Evolutionary conservation across 2,888 invertebrate species (phyloP).

Genomic region (Cryptocheilus praepositus): DNA sequence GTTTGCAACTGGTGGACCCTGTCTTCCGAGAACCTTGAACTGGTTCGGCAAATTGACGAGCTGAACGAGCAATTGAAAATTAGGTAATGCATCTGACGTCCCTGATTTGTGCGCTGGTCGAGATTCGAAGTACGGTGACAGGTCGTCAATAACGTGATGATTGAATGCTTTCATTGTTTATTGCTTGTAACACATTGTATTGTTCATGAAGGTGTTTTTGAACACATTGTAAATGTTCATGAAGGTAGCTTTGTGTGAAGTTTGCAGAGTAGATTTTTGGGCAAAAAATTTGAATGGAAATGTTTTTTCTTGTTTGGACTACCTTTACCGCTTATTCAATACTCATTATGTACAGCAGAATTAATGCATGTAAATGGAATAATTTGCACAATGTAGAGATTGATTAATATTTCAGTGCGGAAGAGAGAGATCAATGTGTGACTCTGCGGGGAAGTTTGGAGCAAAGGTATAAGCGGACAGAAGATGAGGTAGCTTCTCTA

Average conservation of each 20-base stretch:
- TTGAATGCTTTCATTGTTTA: too few relatives aligned
- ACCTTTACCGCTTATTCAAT: too few relatives aligned
- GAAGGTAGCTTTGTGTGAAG: too few relatives aligned
- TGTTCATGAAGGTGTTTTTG: too few relatives aligned
- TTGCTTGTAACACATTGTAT: too few relatives aligned
- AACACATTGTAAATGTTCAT: too few relatives aligned
- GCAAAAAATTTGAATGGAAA: background rate
- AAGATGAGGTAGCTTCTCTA: slow-evolving; percentile 60
- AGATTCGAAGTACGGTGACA: too few relatives aligned
- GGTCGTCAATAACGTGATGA: too few relatives aligned
- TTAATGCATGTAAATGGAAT: background rate
- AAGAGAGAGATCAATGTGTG: slow-evolving; percentile 70
- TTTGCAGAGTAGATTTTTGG: too few relatives aligned
- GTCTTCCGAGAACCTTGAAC: slow-evolving; percentile 69
- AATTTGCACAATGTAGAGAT: slow-evolving; percentile 7
- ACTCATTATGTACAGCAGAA: background rate
- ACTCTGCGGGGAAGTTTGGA: slow-evolving; percentile 60
- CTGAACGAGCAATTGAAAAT: slow-evolving; percentile 70
- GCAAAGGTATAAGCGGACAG: slow-evolving; percentile 58
- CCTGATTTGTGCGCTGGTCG: too few relatives aligned
- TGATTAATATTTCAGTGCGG: slow-evolving; percentile 54
- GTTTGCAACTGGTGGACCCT: slow-evolving; percentile 72
- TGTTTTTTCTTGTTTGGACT: slow-evolving; percentile 4
- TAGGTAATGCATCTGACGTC: slow-evolving; percentile 55
- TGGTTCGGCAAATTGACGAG: slow-evolving; percentile 70